Base-by-base conservation (phyloP, 2,888 invertebrate genomes). In the Bombyx huttoni region DNA sequence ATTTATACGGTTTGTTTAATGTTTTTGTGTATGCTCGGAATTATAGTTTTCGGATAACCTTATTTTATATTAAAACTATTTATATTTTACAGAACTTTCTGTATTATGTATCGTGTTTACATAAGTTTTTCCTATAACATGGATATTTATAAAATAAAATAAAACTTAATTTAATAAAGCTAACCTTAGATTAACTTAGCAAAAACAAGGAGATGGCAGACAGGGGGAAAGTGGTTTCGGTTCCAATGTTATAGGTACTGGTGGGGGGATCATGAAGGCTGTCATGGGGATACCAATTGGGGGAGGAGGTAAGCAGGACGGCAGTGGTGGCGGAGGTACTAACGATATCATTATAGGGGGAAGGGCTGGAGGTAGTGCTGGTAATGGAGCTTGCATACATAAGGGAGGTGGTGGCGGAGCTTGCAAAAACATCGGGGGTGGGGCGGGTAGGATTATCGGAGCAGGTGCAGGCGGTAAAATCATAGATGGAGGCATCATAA, bases 231-330 rank as follows among this genome's bases (percentile, higher is more conserved):
- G 50, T 5, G 81, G 81, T 49, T 83, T 85, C 0, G 85, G 78
- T 56, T 86, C 84, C 51, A 87, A 60, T 2, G 78, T 68, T 6
- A 81, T 70, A 0, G 87, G 85, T 0, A 85, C 72, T 6, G 85
- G 83, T 35, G 83, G 67, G 8, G 79, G 65, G 0, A 86, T 69
- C 72, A 84, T 73, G 56, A 67, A 87, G 0, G 85, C 83, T 33
- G 73, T 79, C 84, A 87, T 84, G 0, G 86, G 80, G 1, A 80
- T 57, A 0, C 80, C 75, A 3, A 65, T 63, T 0, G 70, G 73
- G 0, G 75, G 73, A 0, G 72, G 65, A 2, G 71, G 69, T 5
- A 64, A 50, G 13, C 62, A 67, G 10, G 65, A 63, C 0, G 67
- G 59, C 0, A 74, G 67, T 0, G 78, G 70, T 0, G 72, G 56